Conservation (phyloP, 1,140 invertebrate genomes). For the Drosophila auraria region DNA sequence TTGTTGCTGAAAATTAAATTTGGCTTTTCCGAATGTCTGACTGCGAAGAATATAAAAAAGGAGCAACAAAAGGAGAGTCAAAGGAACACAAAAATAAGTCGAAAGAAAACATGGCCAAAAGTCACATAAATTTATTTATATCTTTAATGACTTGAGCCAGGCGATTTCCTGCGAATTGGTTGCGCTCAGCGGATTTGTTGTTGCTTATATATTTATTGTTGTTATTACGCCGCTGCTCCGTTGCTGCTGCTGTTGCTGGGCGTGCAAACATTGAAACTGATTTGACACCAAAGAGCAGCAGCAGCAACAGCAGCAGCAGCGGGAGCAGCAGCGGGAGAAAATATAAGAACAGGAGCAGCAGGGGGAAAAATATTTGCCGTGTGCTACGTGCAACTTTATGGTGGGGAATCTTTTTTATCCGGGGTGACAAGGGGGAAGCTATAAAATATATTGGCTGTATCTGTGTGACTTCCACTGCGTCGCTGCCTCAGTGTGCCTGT, state of each 20-base stretch:
- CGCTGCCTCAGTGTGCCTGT: slow-evolving; percentile 10
- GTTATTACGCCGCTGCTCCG: slow-evolving; percentile 25
- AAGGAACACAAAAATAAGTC: neutral
- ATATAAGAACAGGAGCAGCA: slow-evolving; percentile 6
- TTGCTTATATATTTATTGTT: slow-evolving; percentile 35
- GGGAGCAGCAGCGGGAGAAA: slow-evolving; percentile 12
- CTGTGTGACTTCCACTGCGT: slow-evolving; percentile 31
- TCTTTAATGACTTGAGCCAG: slow-evolving; percentile 83
- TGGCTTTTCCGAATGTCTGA: slow-evolving; percentile 3
- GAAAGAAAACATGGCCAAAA: slow-evolving; percentile 66
- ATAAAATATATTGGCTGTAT: slow-evolving; percentile 82
- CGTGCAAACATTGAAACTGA: slow-evolving; percentile 80
- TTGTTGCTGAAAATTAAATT: slow-evolving; percentile 53
- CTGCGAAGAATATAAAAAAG: slow-evolving; percentile 6
- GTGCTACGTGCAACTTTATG: slow-evolving; percentile 77
- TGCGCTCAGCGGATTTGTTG: slow-evolving; percentile 49
- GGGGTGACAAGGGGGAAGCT: slow-evolving; percentile 50
- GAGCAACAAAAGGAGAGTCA: neutral
- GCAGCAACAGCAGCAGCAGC: slow-evolving; percentile 14
- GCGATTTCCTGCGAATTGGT: slow-evolving; percentile 75
- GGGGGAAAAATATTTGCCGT: slow-evolving; percentile 58
- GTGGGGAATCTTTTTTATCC: slow-evolving; percentile 30
- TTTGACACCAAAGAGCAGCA: slow-evolving; percentile 69
- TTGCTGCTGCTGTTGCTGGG: slow-evolving; percentile 43
- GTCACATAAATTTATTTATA: slow-evolving; percentile 85